These are phyloP conservation scores for Phthorimaea operculella DNA, from an alignment of 1,140 invertebrate species.

Conservation along the genomic window DNA sequence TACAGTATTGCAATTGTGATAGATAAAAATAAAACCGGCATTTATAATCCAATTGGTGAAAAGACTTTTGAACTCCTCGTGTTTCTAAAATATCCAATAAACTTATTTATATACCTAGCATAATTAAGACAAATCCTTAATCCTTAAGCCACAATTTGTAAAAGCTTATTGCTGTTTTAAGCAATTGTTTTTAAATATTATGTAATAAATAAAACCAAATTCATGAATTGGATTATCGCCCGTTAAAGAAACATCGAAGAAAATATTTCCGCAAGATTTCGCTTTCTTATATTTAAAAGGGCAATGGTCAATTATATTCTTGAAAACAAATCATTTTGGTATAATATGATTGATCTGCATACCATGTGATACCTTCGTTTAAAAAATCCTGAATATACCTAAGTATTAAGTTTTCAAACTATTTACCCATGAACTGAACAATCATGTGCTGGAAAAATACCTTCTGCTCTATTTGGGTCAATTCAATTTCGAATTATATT, in stretches of 20 bases:
- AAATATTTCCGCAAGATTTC: slow-evolving; percentile 15
- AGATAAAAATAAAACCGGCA: slow-evolving; percentile 38
- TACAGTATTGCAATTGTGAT: slow-evolving; percentile 59
- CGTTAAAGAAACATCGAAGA: slow-evolving; percentile 36
- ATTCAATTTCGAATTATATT: neutral
- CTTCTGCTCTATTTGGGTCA: too few species aligned
- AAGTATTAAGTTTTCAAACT: neutral
- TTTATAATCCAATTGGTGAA: slow-evolving; percentile 47
- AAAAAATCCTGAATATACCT: neutral
- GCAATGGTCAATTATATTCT: slow-evolving; percentile 26
- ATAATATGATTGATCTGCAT: too few species aligned
- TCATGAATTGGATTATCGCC: slow-evolving; percentile 51
- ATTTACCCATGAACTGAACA: too few species aligned
- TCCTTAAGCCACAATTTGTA: slow-evolving; percentile 17
- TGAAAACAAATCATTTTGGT: too few species aligned
- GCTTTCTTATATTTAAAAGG: slow-evolving; percentile 20
- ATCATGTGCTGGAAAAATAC: too few species aligned
- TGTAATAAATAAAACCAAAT: slow-evolving; percentile 19
- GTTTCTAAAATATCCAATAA: slow-evolving; percentile 13
- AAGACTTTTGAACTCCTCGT: slow-evolving; percentile 23
- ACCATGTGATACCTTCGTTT: too few species aligned
- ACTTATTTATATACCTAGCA: slow-evolving; percentile 3
- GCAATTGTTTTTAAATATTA: slow-evolving; percentile 28
- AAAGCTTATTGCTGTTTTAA: slow-evolving; percentile 49
- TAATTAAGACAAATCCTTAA: slow-evolving; percentile 26